Evolutionary conservation across 1,140 invertebrate species (phyloP), one percentile per base, ranked within the genome.

Genomic region (Solenopsis invicta): DNA sequence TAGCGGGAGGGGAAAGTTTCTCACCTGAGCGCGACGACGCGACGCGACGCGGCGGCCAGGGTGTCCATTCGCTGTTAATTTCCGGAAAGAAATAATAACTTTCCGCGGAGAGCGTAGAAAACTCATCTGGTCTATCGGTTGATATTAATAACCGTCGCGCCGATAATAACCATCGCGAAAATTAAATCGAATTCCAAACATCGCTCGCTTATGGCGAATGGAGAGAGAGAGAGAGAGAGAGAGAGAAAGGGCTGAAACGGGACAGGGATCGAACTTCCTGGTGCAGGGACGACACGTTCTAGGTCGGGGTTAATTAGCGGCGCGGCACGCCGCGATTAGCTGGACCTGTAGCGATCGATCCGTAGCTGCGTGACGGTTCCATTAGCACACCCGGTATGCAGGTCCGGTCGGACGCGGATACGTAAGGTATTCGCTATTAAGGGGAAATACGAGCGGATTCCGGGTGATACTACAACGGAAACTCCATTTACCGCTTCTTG

Each of bases 381-480:
- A 91, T 91, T 88, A 90, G 88, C 76, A 91, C 85, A 85, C 88
- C 86, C 85, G 91, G 88, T 91, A 93, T 93, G 93, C 90, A 80
- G 76, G 87, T 85, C 86, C 86, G 62, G 76, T 66, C 88, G 85
- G 86, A 80, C 89, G 90, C 59, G 82, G 75, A 88, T 91, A 93
- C 92, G 92, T 93, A 92, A 94, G 93, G 92, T 89, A 94, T 94
- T 91, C 91, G 89, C 74, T 88, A 90, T 93, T 90, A 93, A 91
- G 89, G 89, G 80, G 85, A 29, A 88, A 91, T 92, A 78, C 71
- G 74, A 89, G 81, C 77, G 77, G 84, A 92, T 92, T 93, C 90
- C 91, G 24, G 54, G 18, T 62, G 54, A 84, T 84, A 72, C 41
- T 48, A 13, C 13, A 41, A 21, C 80, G 69, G 80, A 84, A 84